Evolutionary conservation across 2,113 vertebrate species (phyloP), one percentile per base, ranked within the genome.

Genomic region (Xerus inauris): DNA sequence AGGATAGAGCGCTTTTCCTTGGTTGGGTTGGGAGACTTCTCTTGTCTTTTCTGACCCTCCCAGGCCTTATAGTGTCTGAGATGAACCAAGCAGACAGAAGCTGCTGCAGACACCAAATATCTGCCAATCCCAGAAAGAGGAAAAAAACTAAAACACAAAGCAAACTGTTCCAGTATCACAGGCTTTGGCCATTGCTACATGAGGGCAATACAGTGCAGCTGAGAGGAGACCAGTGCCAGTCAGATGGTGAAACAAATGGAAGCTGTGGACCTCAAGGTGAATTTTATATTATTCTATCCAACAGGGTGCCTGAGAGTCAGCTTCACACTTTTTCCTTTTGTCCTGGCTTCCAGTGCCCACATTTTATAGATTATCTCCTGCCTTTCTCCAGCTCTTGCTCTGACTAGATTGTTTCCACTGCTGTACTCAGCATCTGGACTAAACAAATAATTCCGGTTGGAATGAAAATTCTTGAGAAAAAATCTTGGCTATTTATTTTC

Each of bases 151-250:
- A 32, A 49, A 40, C 20, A 69, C 8, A 82, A 89, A 85, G 28
- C 65, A 13, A 57, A 16, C 28, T 17, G 32, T 45, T 65, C 9
- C 0, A 0, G 40, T 17, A 24, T 14, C 5, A 0, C 1, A 0
- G 26, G 32, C 35, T 54, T 51, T 8, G 35, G 42, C 19, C 57
- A 67, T 42, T 32, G 64, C 79, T 80, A 0, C 28, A 35, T 22
- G 30, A 13, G 8, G 42, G 45, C 11, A 47, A 45, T 30, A 24
- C 32, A 19, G 54, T 17, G 8, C 24, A 30, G 35, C 3, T 9
- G 19, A 59, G 10, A 82, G 51, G 51, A 67, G 75, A 45, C 28
- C 5, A 5, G 75, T 1, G 4, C 59, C 6, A 10, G 81, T 24
- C 0, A 0, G 14, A 24, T 6, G 67, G 38, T 1, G 51, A 82